Evolutionary conservation across 2,888 invertebrate genomes (phyloP), one percentile per base, ranked within the genome.

Genomic region (Serripes groenlandicus): DNA sequence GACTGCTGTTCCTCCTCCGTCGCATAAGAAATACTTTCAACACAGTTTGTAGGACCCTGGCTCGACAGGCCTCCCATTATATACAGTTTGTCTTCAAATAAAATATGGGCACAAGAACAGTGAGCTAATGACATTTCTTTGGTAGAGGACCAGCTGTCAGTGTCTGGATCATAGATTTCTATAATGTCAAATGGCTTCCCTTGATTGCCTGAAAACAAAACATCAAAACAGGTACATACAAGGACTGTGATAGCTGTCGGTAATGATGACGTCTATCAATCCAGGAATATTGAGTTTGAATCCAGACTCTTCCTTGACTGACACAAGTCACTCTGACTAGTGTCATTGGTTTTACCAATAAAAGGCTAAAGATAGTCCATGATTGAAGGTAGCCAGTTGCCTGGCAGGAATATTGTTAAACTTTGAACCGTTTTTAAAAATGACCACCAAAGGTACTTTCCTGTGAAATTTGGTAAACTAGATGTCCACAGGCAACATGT

Each of bases 31-130:
- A 89, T 62, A n/a, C 81, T 77, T 49, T 93, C 93, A 83, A 92
- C 54, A 71, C 84, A 92, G 64, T 88, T 90, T 60, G 92, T 93
- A 9, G 93, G 92, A n/a, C 94, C 94, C 21, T 89, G 87, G 7
- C 89, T 34, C 0, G 93, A 92, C n/a, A 94, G 86, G 1, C 94
- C 94, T 0, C 94, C 94, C n/a, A 92, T 89, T 9, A 94, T 90
- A 80, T 88, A 90, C 0, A 94, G 88, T 58, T 89, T 86, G 15
- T 85, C 88, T 1, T 92, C 81, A 64, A 87, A 86, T 70, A 89
- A 78, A 70, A 85, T 90, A 81, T 87, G 89, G 26, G 93, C 91
- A 86, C 94, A 93, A 3, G 94, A 94, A 74, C 94, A 93, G 78
- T 94, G 93, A 3, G 92, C 80, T n/a, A 89, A 78, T 0, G 92